Evolutionary conservation across 2,888 invertebrate species (phyloP).

Genomic region (Cistogaster globosa): DNA sequence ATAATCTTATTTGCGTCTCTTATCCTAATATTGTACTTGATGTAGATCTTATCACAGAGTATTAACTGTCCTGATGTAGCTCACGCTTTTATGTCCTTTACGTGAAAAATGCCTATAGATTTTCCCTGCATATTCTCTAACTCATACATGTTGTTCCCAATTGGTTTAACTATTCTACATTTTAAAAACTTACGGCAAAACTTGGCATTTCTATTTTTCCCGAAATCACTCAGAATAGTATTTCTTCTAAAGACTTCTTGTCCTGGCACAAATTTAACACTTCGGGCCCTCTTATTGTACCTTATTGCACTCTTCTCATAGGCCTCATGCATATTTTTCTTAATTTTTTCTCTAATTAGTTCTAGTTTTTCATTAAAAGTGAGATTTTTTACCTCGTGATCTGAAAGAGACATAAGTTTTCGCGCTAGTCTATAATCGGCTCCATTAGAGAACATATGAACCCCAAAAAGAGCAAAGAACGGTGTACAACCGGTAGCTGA

Average conservation of each 20-base stretch:
- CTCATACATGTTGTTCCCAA: neutral
- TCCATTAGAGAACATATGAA: neutral
- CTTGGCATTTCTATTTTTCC: neutral
- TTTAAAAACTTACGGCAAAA: neutral
- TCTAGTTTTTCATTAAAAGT: neutral
- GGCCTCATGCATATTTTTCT: conserved; percentile 23
- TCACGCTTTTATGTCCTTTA: neutral
- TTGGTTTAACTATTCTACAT: too few relatives aligned
- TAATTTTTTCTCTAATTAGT: neutral
- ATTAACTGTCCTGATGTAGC: too few relatives aligned
- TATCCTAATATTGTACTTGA: too few relatives aligned
- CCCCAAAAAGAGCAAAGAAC: neutral
- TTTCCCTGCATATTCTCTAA: neutral
- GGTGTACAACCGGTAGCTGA: neutral
- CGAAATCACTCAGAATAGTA: neutral
- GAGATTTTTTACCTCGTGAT: neutral
- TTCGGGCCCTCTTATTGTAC: conserved; percentile 27
- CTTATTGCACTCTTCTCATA: conserved; percentile 12
- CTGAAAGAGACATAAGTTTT: neutral
- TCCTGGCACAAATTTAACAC: neutral
- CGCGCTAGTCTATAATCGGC: neutral
- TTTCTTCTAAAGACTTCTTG: neutral
- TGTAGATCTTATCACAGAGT: too few relatives aligned
- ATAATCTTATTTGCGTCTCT: too few relatives aligned
- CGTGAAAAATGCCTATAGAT: neutral